These are phyloP conservation scores for Alligator mississippiensis DNA, from an alignment of 2,113 vertebrate genomes.

Conservation along the genomic window DNA sequence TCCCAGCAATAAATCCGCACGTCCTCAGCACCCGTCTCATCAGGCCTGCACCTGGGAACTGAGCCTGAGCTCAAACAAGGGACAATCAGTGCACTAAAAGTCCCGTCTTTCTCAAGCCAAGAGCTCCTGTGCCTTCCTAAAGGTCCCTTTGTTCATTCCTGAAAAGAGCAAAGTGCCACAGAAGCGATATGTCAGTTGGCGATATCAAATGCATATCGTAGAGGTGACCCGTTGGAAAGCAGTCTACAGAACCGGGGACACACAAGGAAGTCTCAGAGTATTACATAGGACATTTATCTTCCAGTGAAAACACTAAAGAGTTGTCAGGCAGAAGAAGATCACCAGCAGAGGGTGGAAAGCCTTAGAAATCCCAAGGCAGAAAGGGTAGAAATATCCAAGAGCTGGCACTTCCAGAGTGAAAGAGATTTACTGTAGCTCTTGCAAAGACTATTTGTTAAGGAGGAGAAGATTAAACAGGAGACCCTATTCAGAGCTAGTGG, in stretches of 20 bases:
- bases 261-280: neutral
- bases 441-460: slow-evolving; percentile 48
- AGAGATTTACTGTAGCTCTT: slow-evolving; percentile 62
- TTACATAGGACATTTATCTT: slow-evolving; percentile 42
- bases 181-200: slow-evolving; percentile 22
- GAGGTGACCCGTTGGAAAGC: neutral
- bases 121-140: slow-evolving; percentile 57
- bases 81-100: slow-evolving; percentile 61
- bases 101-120: slow-evolving; percentile 56
- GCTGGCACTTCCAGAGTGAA: neutral
- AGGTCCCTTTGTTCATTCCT: slow-evolving; percentile 66
- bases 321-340: neutral
- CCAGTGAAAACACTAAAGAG: neutral
- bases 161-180: slow-evolving; percentile 27
- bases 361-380: slow-evolving; percentile 32
- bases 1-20: slow-evolving; percentile 45
- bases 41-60: slow-evolving; percentile 57
- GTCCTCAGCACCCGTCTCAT: slow-evolving; percentile 44
- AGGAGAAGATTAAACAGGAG: slow-evolving; percentile 67
- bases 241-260: neutral
- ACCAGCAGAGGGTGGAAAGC: slow-evolving; percentile 1
- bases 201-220: neutral
- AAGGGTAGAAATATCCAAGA: neutral
- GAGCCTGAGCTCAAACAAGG: slow-evolving; percentile 62
- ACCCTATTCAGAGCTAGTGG: slow-evolving; percentile 52